Percentiles rank a stretch among this genome's conserved stretches.
phyloP scores from a whole-genome alignment of 2,797 vertebrate species.

The Ibycter americanus region DNA sequence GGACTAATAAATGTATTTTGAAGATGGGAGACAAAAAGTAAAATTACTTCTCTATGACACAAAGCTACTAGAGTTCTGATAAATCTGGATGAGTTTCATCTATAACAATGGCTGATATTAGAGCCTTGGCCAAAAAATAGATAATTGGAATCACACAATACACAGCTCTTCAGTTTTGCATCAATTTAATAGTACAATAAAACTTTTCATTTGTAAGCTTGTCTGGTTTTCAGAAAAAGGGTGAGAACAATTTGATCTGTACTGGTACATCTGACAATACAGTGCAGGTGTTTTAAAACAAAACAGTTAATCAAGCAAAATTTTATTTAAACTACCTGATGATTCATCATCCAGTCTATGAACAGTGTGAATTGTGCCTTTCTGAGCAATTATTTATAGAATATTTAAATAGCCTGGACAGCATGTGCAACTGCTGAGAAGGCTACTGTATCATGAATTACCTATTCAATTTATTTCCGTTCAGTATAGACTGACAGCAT shows the following conservation, averaged over 20 bases:
- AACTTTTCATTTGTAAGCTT: slow-evolving; percentile 72
- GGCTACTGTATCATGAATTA: slow-evolving; percentile 75
- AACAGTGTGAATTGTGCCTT: slow-evolving; percentile 65
- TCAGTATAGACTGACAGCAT: slow-evolving; percentile 54
- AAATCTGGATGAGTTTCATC: slow-evolving; percentile 21
- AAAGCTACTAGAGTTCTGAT: background rate
- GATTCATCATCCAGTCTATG: slow-evolving; percentile 74
- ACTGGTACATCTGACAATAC: slow-evolving; percentile 59
- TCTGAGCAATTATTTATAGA: slow-evolving; percentile 75
- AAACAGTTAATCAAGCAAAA: slow-evolving; percentile 76
- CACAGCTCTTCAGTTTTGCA: slow-evolving; percentile 59
- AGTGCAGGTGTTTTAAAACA: slow-evolving; percentile 74
- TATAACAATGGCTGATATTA: slow-evolving; percentile 42
- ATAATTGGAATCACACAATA: slow-evolving; percentile 57
- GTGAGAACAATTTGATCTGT: slow-evolving; percentile 73
- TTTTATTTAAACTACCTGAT: slow-evolving; percentile 76
- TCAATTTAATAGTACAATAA: slow-evolving; percentile 72
- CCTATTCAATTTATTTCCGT: slow-evolving; percentile 71
- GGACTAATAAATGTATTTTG: slow-evolving; percentile 51
- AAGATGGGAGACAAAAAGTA: slow-evolving; percentile 32
- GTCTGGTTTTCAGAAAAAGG: slow-evolving; percentile 54
- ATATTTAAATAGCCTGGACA: slow-evolving; percentile 73
- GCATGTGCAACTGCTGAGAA: slow-evolving; percentile 66
- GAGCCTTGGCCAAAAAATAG: slow-evolving; percentile 35
- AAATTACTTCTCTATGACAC: slow-evolving; percentile 29